Evolutionary conservation across 2,113 vertebrate genomes (phyloP).

Genomic region (Laticauda colubrina): DNA sequence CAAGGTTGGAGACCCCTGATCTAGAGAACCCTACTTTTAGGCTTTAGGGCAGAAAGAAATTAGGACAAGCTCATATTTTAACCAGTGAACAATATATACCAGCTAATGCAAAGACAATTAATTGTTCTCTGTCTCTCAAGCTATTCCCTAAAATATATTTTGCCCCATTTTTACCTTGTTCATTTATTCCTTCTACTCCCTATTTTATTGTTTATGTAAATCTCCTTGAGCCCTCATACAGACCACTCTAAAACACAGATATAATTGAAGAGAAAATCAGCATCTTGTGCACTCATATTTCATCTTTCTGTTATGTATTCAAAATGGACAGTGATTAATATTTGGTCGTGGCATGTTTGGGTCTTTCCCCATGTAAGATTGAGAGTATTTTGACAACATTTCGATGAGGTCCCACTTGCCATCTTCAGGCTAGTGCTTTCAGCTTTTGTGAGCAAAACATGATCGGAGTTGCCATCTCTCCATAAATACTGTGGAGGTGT

Average conservation of each 20-base stretch:
- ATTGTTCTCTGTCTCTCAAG: background rate
- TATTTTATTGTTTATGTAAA: background rate
- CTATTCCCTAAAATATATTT: background rate
- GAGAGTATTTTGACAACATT: no score
- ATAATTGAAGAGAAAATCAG: background rate
- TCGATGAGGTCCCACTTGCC: no score
- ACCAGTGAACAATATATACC: background rate
- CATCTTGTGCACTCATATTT: no score
- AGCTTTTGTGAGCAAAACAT: no score
- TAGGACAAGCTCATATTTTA: conserved; percentile 10
- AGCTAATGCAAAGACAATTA: background rate
- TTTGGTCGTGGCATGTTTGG: no score
- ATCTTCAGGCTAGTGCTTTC: no score
- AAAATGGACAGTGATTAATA: no score
- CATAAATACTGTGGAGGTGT: no score
- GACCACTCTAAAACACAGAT: background rate
- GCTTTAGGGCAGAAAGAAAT: background rate
- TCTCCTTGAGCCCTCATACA: background rate
- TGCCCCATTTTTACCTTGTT: background rate
- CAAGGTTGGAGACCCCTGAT: no score
- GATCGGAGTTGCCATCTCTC: no score
- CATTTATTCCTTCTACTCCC: background rate
- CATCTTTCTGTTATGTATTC: no score
- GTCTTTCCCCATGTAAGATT: no score
- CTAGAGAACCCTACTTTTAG: conserved; percentile 5